A percentile compares a stretch with the other conserved stretches of the same genome.
Evolutionary conservation across 1,140 invertebrate species (phyloP).

Genomic region (Bombus polaris): DNA sequence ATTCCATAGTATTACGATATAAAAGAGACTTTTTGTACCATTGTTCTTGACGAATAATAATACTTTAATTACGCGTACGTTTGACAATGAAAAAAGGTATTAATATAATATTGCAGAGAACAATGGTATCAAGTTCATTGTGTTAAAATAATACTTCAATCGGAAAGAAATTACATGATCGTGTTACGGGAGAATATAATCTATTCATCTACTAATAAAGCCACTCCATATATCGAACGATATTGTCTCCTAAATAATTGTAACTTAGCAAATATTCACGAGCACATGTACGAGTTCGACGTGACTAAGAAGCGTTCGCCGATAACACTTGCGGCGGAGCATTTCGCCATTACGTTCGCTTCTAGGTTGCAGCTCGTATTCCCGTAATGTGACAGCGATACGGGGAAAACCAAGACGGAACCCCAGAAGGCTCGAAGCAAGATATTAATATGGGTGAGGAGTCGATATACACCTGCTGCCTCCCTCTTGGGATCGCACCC

Average conservation of each 20-base stretch:
- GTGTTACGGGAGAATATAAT: not conserved
- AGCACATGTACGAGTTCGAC: not conserved
- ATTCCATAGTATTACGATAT: not conserved
- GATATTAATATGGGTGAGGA: slow-evolving; percentile 64
- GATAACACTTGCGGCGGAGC: not conserved
- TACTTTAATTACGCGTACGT: not conserved
- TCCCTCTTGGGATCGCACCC: slow-evolving; percentile 40
- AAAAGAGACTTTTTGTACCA: not conserved
- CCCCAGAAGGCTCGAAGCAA: slow-evolving; percentile 22
- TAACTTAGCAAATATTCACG: not conserved
- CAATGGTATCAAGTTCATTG: not conserved
- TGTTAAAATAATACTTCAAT: not conserved
- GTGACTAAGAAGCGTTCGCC: not conserved
- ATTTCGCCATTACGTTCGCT: not conserved
- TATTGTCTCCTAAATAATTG: not conserved
- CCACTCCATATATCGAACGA: not conserved
- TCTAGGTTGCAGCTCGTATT: slow-evolving; percentile 20
- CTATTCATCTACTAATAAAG: not conserved
- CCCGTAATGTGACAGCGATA: slow-evolving; percentile 31
- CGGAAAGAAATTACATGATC: not conserved
- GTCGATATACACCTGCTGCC: slow-evolving; percentile 67
- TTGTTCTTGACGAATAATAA: not conserved
- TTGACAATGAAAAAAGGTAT: not conserved
- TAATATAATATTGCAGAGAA: not conserved
- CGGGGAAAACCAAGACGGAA: slow-evolving; percentile 37